phyloP scores from a whole-genome alignment of 2,113 vertebrate species.

The Numenius arquata region DNA sequence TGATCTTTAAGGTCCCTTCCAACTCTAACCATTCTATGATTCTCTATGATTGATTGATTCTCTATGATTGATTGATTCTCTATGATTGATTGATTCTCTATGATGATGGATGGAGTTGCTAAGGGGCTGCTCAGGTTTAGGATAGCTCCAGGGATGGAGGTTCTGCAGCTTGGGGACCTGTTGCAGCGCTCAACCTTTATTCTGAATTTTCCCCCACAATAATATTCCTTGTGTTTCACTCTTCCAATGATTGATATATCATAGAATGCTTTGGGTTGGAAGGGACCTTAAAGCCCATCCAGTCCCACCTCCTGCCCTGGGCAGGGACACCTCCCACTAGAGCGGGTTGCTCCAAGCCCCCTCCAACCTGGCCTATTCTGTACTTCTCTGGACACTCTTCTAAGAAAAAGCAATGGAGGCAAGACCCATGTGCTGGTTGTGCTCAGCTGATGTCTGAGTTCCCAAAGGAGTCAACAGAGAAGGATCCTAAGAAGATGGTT shows the following conservation, averaged over 20 bases:
- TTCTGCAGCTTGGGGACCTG: not conserved
- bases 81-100: too few relatives aligned
- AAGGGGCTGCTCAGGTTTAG: not conserved
- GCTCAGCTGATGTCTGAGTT: not conserved
- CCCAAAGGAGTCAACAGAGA: not conserved
- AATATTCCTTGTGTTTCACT: not conserved
- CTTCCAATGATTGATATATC: fast-evolving
- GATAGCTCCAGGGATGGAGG: not conserved
- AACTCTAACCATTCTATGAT: too few relatives aligned
- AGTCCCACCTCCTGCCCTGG: not conserved
- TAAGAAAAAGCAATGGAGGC: not conserved
- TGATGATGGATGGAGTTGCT: not conserved
- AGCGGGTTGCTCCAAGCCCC: not conserved
- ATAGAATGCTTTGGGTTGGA: not conserved
- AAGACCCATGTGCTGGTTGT: not conserved
- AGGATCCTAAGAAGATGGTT: not conserved
- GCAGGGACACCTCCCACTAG: too few relatives aligned
- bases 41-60: too few relatives aligned
- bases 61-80: too few relatives aligned
- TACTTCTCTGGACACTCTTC: not conserved
- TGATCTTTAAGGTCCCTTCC: too few relatives aligned
- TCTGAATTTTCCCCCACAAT: not conserved
- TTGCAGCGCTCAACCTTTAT: not conserved
- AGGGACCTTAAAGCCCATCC: not conserved
- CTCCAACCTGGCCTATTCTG: not conserved